phyloP scores from a whole-genome alignment of 1,140 invertebrate species.

The Leptopilina boulardi region DNA sequence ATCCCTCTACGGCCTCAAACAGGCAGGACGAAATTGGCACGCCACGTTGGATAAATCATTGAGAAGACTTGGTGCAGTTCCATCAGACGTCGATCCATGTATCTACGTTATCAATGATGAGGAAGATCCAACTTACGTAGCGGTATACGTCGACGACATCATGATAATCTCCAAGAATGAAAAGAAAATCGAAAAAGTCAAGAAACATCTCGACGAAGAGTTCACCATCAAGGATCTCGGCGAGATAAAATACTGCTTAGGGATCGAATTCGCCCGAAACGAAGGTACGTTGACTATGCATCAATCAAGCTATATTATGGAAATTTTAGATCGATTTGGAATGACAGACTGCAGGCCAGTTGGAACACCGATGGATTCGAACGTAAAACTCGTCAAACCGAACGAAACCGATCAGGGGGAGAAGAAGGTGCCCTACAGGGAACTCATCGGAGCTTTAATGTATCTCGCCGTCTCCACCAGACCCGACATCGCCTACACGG shows the following conservation, averaged over 20 bases:
- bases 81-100: not conserved
- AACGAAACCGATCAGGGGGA: not conserved
- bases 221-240: conserved; percentile 40
- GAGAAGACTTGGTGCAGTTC: not conserved
- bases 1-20: not conserved
- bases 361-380: not conserved
- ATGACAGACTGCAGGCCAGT: not conserved
- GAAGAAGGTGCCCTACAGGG: not conserved
- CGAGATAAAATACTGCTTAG: conserved; percentile 30
- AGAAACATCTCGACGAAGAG: not conserved
- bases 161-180: not conserved
- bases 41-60: not conserved
- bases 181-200: not conserved
- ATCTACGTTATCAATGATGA: not conserved
- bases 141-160: not conserved
- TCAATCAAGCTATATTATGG: conserved; percentile 7
- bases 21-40: not conserved
- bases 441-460: conserved; percentile 63
- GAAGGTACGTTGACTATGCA: not conserved
- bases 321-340: not conserved
- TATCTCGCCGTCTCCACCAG: conserved; percentile 69
- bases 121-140: not conserved
- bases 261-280: conserved; percentile 35
- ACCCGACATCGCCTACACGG: conserved; percentile 72
- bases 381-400: not conserved